Evolutionary conservation across 2,888 invertebrate species (phyloP), one percentile per base, ranked within the genome.

Genomic region (Chrysina gloriosa): DNA sequence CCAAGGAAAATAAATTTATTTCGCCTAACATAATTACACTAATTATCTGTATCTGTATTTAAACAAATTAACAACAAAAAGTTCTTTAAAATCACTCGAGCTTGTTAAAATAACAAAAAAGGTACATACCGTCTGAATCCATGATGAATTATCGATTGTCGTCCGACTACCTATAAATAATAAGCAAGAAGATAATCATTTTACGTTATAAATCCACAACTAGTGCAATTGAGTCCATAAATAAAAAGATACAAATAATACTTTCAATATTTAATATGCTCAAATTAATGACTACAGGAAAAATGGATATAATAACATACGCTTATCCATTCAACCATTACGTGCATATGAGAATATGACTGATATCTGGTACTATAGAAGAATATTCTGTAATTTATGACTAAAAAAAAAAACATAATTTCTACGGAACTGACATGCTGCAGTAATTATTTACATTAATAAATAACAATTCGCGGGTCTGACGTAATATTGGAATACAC

Each of bases 161-260:
- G 58, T 36, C 14, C 27, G 42, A 21, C 27, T 25, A 14, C 58
- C 58, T 61, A 42, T 61, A 61, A 61, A 61, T 61, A 61, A 58
- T 39, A 39, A 61, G 27, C 16, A 61, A 42, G 42, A 61, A 61
- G 42, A 61, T 61, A 61, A 42, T 61, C 58, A 61, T 61, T 42
- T 61, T 19, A 42, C 14, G 27, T 31, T 61, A 42, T 61, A 61
- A 61, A 61, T 61, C 42, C 27, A 27, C 14, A 42, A 42, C 25
- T 19, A 61, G 16, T 61, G 27, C 14, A 42, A 42, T 14, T 29
- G 45, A 16, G 23, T 14, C 29, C 42, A 11, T 16, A 27, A 21
- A 61, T 42, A 42, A 61, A 50, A 52, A 27, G 14, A 19, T 9
- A 29, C 27, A 61, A 58, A 61, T 61, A 61, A 42, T 42, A 42